phyloP scores from a whole-genome alignment of 2,797 vertebrate species.

The Choloepus didactylus region DNA sequence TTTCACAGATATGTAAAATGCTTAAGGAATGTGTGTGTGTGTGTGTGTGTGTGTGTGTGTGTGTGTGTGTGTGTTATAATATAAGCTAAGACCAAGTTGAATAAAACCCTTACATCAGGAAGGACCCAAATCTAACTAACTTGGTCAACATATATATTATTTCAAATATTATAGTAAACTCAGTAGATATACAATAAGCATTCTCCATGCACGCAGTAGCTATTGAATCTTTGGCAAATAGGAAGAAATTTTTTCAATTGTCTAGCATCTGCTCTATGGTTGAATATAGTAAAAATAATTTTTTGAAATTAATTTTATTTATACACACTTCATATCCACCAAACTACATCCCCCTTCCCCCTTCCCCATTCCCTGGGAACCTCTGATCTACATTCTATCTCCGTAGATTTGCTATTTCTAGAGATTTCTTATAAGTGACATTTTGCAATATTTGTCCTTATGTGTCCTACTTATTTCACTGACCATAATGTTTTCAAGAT shows the following conservation, averaged over 20 bases:
- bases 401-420: no score
- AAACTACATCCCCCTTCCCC: no score
- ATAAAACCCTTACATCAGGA: conserved; percentile 50
- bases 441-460: no score
- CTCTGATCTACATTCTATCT: no score
- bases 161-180: conserved; percentile 57
- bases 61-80: not conserved
- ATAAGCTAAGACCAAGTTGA: conserved; percentile 58
- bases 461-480: no score
- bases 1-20: conserved; percentile 68
- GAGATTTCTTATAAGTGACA: no score
- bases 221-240: conserved; percentile 63
- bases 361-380: no score
- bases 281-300: not conserved
- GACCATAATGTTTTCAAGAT: no score
- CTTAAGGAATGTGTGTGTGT: conserved; percentile 20
- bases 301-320: no score
- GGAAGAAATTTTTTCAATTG: conserved; percentile 46
- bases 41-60: not conserved
- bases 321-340: no score
- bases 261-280: conserved; percentile 48
- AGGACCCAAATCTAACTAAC: conserved; percentile 24
- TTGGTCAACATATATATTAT: not conserved
- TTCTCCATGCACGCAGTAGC: not conserved
- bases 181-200: conserved; percentile 8